Conservation (phyloP, 2,888 invertebrate genomes). For the Papilio elwesi region DNA sequence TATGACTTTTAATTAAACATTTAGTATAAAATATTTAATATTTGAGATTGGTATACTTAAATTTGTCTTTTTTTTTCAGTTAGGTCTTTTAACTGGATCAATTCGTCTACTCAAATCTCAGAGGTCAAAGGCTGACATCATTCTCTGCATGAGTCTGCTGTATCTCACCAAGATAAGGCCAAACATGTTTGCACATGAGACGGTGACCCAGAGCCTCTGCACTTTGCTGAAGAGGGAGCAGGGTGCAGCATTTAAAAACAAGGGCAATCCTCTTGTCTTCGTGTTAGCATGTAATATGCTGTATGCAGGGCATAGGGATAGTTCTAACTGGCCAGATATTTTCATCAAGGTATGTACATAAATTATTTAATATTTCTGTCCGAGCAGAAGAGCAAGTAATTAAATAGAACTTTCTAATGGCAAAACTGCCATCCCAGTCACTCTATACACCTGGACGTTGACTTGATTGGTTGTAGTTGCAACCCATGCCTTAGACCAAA, state of each 20-base stretch:
- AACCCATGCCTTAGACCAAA: too few species aligned
- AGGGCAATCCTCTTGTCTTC: conserved; percentile 91
- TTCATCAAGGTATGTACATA: conserved; percentile 89
- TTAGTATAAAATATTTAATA: too few species aligned
- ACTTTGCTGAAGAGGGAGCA: conserved; percentile 92
- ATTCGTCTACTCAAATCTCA: conserved; percentile 91
- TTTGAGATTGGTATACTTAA: too few species aligned
- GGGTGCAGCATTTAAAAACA: conserved; percentile 88
- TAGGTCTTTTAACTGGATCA: conserved; percentile 93
- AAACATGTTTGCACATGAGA: conserved; percentile 89
- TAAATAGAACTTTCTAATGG: too few species aligned
- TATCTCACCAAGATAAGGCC: conserved; percentile 92
- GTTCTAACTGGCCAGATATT: conserved; percentile 94
- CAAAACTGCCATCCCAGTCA: too few species aligned
- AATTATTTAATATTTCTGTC: too few species aligned
- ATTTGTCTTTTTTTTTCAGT: conserved; percentile 66
- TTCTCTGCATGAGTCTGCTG: conserved; percentile 90
- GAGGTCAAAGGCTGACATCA: conserved; percentile 92
- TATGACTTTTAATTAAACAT: too few species aligned
- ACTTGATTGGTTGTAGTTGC: too few species aligned
- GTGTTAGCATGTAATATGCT: conserved; percentile 93
- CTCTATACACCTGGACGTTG: too few species aligned
- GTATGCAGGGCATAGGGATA: conserved; percentile 91
- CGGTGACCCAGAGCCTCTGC: conserved; percentile 90
- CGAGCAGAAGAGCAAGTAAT: too few species aligned